Evolutionary conservation across 1,140 invertebrate genomes (phyloP), one percentile per base, ranked within the genome.

Genomic region (Panonychus citri): DNA sequence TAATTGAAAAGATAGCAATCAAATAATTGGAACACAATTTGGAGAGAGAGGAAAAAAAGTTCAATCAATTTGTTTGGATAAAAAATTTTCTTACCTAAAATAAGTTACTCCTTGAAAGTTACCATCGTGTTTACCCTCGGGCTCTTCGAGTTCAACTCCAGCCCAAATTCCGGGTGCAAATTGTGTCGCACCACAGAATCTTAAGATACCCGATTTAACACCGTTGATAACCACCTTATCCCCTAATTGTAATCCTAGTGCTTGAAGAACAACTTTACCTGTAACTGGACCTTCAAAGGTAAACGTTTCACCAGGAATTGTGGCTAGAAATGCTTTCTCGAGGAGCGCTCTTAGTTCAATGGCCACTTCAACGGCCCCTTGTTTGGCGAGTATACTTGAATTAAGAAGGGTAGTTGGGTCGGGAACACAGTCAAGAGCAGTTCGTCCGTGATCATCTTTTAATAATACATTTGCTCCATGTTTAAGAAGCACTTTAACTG

Each of bases 41-140:
- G n/a, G n/a, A n/a, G n/a, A n/a, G n/a, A n/a, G n/a, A n/a, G n/a
- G n/a, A n/a, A n/a, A n/a, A n/a, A n/a, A n/a, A n/a, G n/a, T n/a
- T n/a, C n/a, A n/a, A n/a, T n/a, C n/a, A n/a, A n/a, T n/a, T n/a
- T n/a, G n/a, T n/a, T n/a, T n/a, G n/a, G n/a, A n/a, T n/a, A n/a
- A n/a, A n/a, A n/a, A n/a, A n/a, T n/a, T n/a, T n/a, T n/a, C n/a
- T n/a, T 46, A 24, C 43, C 43, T 76, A 74, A 95, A 95, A 71
- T 95, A 94, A 56, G 79, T 77, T 30, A 84, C 78, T 30, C 84
- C 85, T 68, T 87, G 83, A 12, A 93, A 85, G 54, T 80, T 80
- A 30, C 89, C 89, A 73, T 93, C 86, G 71, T 94, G 91, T 54
- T 65, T 73, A 85, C 85, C 89, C 64, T 85, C 88, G 15, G 87